A percentile compares a stretch with the other conserved stretches of the same genome.
phyloP scores from a whole-genome alignment of 2,113 vertebrate genomes.

The Eulemur macaco region DNA sequence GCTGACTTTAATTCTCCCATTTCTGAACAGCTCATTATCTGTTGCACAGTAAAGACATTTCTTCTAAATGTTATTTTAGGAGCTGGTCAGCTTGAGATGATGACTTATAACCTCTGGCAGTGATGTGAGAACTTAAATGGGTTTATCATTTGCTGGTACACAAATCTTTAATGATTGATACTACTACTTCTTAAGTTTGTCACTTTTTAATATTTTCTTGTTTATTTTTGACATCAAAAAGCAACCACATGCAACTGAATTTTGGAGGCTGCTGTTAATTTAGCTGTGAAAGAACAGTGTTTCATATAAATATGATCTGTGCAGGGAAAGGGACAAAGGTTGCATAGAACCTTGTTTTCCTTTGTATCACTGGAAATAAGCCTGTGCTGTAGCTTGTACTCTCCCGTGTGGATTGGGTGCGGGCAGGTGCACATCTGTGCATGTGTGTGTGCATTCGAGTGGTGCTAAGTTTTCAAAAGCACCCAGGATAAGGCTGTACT shows the following conservation, averaged over 20 bases:
- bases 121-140: background rate
- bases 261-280: background rate
- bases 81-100: background rate
- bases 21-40: background rate
- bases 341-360: background rate
- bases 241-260: too few relatives aligned
- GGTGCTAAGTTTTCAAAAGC: too few relatives aligned
- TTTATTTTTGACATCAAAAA: background rate
- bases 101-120: background rate
- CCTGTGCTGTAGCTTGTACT: too few relatives aligned
- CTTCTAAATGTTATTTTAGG: background rate
- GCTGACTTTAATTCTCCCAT: background rate
- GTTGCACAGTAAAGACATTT: background rate
- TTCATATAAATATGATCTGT: background rate
- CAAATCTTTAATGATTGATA: background rate
- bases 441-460: background rate
- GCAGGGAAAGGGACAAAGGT: background rate
- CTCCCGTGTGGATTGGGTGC: background rate
- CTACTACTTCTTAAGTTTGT: background rate
- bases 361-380: background rate
- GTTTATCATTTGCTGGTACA: slow-evolving; percentile 11
- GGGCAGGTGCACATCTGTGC: background rate
- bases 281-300: background rate
- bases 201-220: background rate
- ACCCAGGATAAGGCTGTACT: background rate